Evolutionary conservation across 2,113 vertebrate species (phyloP).

Genomic region (Bos taurus): DNA sequence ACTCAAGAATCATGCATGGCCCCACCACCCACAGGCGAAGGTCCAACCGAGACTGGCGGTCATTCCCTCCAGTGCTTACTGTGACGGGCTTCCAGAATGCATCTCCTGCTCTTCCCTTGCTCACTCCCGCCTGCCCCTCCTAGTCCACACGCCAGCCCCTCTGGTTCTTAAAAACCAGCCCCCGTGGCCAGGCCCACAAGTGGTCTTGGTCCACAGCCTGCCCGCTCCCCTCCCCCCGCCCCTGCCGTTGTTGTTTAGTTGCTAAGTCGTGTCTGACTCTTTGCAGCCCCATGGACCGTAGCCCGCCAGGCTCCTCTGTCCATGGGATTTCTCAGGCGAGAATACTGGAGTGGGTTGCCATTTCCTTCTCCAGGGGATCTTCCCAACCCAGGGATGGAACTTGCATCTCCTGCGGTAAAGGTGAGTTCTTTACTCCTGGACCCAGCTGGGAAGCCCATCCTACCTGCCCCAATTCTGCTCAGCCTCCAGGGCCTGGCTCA

Average conservation of each 20-base stretch:
- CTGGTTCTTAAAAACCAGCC: not conserved
- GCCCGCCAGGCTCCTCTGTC: not conserved
- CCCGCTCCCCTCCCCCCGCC: fast-evolving
- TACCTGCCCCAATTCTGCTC: not conserved
- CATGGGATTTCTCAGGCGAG: not conserved
- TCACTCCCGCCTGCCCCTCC: not conserved
- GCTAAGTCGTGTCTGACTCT: not conserved
- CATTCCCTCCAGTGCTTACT: not conserved
- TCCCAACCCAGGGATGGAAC: not conserved
- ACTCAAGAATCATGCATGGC: not conserved
- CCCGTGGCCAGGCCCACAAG: not conserved
- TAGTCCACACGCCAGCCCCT: not conserved
- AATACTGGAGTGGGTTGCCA: not conserved
- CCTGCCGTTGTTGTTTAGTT: not conserved
- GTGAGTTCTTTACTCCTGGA: not conserved
- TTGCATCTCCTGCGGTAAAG: not conserved
- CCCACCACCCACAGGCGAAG: not conserved
- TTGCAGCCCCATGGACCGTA: not conserved
- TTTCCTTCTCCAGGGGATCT: not conserved
- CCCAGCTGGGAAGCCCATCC: not conserved
- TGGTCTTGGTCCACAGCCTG: not conserved
- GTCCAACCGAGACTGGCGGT: not conserved
- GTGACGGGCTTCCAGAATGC: not conserved
- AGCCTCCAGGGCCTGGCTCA: not conserved
- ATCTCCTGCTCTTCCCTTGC: not conserved